Conservation (phyloP, 2,113 vertebrate species). For the Podiceps cristatus region DNA sequence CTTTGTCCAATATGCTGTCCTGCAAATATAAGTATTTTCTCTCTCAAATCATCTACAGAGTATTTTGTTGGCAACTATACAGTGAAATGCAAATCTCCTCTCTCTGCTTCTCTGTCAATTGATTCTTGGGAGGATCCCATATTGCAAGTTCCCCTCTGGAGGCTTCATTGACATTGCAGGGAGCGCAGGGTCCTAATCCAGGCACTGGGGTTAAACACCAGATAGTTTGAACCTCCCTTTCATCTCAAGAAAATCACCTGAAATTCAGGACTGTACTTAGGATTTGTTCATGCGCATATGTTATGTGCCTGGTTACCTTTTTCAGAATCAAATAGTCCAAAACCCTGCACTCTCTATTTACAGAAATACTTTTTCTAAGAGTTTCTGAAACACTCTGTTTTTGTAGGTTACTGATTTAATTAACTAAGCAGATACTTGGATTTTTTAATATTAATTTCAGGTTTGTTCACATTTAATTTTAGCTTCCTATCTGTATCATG, state of each 20-base stretch:
- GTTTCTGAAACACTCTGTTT: background rate
- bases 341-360: background rate
- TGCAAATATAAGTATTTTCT: background rate
- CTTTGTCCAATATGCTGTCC: background rate
- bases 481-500: background rate
- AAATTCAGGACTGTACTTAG: background rate
- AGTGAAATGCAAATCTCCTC: background rate
- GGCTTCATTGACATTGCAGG: background rate
- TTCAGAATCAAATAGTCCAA: background rate
- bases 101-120: background rate
- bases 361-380: background rate
- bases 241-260: background rate
- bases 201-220: background rate
- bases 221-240: background rate
- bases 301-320: background rate
- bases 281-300: background rate
- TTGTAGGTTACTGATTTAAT: background rate
- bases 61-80: background rate
- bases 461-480: constrained; percentile 18
- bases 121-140: background rate
- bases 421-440: background rate
- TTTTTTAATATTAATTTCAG: background rate
- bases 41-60: background rate
- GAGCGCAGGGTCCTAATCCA: background rate
- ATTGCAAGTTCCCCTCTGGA: background rate